Evolutionary conservation across 2,797 vertebrate genomes (phyloP).

Genomic region (Microctenopoma stevenorrisi): DNA sequence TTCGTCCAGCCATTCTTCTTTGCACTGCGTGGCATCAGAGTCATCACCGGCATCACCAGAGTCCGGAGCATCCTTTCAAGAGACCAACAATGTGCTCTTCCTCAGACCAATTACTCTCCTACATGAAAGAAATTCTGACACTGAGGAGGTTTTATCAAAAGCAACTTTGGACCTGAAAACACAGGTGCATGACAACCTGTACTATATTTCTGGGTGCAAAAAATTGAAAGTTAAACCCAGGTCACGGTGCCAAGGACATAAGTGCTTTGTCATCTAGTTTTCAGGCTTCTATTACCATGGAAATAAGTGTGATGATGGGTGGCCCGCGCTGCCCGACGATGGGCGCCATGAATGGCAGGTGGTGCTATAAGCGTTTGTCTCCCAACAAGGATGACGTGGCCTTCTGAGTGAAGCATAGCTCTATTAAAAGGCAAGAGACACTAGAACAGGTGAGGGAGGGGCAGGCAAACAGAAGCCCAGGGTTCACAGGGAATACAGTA

Average conservation of each 20-base stretch:
- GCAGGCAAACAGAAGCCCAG: conserved; percentile 21
- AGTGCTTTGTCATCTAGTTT: conserved; percentile 59
- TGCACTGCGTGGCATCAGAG: conserved; percentile 67
- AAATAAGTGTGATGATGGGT: conserved; percentile 73
- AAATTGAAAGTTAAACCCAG: conserved; percentile 52
- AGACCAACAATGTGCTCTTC: conserved; percentile 49
- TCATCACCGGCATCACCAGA: conserved; percentile 46
- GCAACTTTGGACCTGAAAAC: conserved; percentile 26
- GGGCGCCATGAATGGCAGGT: conserved; percentile 52
- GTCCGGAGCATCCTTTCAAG: conserved; percentile 58
- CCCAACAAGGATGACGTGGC: conserved; percentile 77
- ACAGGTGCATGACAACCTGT: background rate
- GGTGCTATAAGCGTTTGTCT: conserved; percentile 65
- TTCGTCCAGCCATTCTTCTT: conserved; percentile 65
- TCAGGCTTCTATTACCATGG: conserved; percentile 73
- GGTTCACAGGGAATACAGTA: conserved; percentile 47
- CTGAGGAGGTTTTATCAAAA: conserved; percentile 1
- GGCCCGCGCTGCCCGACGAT: conserved; percentile 46
- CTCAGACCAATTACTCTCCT: conserved; percentile 47
- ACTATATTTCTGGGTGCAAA: conserved; percentile 38
- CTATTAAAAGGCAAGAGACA: conserved; percentile 68
- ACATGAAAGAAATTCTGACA: conserved; percentile 27
- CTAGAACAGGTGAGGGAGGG: background rate
- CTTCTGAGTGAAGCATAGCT: conserved; percentile 81
- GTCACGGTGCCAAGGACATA: conserved; percentile 64